A percentile compares a stretch with the other conserved stretches of the same genome.
Evolutionary conservation across 1,140 invertebrate genomes (phyloP).

Genomic region (Orchestia grillus): DNA sequence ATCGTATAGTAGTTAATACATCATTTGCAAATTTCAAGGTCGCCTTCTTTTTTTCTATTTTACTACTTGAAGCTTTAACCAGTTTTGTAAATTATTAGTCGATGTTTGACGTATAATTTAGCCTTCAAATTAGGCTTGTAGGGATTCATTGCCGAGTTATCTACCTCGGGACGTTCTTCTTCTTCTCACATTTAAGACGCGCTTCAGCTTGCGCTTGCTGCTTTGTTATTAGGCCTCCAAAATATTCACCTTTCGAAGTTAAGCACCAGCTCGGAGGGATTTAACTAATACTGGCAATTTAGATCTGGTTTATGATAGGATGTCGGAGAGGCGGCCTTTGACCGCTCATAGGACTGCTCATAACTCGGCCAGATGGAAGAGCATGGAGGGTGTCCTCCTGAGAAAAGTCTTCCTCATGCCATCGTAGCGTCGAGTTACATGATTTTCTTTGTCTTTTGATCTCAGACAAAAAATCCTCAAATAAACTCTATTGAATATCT

Average conservation of each 20-base stretch:
- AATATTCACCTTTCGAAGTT: constrained; percentile 45
- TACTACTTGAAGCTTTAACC: not conserved
- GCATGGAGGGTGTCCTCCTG: not conserved
- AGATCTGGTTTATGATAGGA: constrained; percentile 48
- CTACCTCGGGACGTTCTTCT: not conserved
- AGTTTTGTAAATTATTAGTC: not conserved
- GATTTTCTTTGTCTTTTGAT: not conserved
- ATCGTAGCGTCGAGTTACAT: not conserved
- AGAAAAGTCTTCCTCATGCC: not conserved
- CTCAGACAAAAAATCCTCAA: not conserved
- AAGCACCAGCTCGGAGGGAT: constrained; percentile 44
- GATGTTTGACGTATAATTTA: not conserved
- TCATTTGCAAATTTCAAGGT: not conserved
- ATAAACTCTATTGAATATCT: not conserved
- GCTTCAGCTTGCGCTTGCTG: not conserved
- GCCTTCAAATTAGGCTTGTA: not conserved
- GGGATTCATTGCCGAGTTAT: not conserved
- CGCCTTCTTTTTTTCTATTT: not conserved
- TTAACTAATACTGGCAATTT: constrained; percentile 54
- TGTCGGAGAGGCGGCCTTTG: constrained; percentile 5
- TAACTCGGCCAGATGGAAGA: not conserved
- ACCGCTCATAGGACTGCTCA: constrained; percentile 18
- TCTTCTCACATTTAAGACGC: not conserved
- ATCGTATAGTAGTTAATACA: not conserved
- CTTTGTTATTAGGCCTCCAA: constrained; percentile 50